Percentiles rank a stretch among this genome's conserved stretches.
These are phyloP conservation scores for Ambastaia sidthimunki DNA, from an alignment of 2,797 vertebrate genomes.

Conservation along the genomic window DNA sequence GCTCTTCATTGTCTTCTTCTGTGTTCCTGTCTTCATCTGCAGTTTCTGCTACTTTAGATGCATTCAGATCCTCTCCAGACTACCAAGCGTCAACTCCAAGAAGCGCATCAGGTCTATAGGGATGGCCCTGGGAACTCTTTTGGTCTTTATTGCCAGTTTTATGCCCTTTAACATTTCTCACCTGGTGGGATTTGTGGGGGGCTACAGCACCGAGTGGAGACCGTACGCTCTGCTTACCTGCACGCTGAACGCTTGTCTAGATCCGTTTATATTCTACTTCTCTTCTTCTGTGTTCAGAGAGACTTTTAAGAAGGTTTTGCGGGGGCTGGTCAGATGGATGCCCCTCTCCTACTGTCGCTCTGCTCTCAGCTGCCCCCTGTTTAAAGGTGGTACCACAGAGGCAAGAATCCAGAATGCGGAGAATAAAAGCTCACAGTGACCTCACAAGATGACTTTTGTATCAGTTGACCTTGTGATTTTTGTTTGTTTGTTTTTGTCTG, in stretches of 20 bases:
- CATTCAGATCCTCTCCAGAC: constrained; percentile 69
- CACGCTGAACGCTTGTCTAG: constrained; percentile 74
- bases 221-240: constrained; percentile 69
- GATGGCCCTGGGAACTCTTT: constrained; percentile 72
- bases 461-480: no score
- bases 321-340: constrained; percentile 16
- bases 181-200: constrained; percentile 67
- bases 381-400: no score
- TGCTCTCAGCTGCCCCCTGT: neutral
- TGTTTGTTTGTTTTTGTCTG: no score
- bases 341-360: neutral
- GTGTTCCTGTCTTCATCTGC: constrained; percentile 74
- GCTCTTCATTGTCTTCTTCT: constrained; percentile 76
- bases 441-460: no score
- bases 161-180: constrained; percentile 75
- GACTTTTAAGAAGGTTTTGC: constrained; percentile 45
- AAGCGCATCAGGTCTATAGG: constrained; percentile 71
- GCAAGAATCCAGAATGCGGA: no score
- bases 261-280: constrained; percentile 80
- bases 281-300: constrained; percentile 69
- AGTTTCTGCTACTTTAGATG: constrained; percentile 80
- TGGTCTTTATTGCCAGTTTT: constrained; percentile 77
- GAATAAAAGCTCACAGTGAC: no score
- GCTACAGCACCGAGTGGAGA: constrained; percentile 69
- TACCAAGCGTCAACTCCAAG: constrained; percentile 63